Evolutionary conservation across 2,888 invertebrate genomes (phyloP), one percentile per base, ranked within the genome.

Genomic region (Chalcis sispes): DNA sequence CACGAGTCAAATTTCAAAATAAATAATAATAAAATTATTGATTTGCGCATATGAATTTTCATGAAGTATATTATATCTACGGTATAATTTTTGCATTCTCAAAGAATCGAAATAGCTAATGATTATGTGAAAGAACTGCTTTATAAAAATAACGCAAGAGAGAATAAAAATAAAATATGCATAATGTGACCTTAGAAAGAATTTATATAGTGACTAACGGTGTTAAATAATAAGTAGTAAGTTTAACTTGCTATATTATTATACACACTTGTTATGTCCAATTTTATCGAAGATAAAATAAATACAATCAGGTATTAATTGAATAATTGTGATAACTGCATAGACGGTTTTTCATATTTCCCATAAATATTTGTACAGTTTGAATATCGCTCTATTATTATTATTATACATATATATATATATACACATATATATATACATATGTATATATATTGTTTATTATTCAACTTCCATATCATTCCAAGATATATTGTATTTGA

Each of bases 241-340:
- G 69, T 69, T 58, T 27, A 48, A 69, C 69, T 69, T 69, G 48
- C 69, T 69, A 10, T 32, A 27, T 29, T 67, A 42, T 67, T 36
- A 36, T 42, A 42, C 23, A 56, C 56, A 58, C 58, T 48, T 48
- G 58, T 69, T 69, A 69, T 7, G 36, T 69, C 32, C 48, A 59
- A 69, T 69, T 48, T 59, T 69, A 69, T 69, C 56, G 18, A 69
- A 69, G 48, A 58, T 69, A 58, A 69, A 69, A 42, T 58, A 18
- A 48, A 58, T 69, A 69, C 69, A 69, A 69, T 58, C 69, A 69
- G 58, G 46, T 58, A 58, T 46, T 69, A 25, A 66, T 42, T 66
- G 25, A 54, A 36, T 36, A 36, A 36, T 36, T n/a, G n/a, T n/a
- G n/a, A n/a, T n/a, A n/a, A n/a, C n/a, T n/a, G n/a, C n/a, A n/a